Evolutionary conservation across 2,113 vertebrate species (phyloP).

Genomic region (Chionomys nivalis): DNA sequence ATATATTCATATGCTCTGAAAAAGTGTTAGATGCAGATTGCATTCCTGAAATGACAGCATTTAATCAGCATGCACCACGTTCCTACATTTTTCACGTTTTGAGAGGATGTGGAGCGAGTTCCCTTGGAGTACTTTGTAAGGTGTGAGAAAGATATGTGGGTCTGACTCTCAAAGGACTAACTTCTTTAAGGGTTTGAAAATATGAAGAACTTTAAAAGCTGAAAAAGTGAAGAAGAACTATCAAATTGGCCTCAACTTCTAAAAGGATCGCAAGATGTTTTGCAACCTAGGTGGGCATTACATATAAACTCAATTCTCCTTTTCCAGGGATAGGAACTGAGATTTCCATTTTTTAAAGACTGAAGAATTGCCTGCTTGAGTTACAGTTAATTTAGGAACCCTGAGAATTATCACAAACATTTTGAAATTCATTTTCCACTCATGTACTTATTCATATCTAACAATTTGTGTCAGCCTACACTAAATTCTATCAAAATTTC

Average conservation of each 20-base stretch:
- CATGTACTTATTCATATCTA: slow-evolving; percentile 65
- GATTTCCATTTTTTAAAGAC: slow-evolving; percentile 63
- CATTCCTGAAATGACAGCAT: not conserved
- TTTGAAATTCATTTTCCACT: slow-evolving; percentile 58
- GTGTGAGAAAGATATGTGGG: not conserved
- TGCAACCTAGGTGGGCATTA: slow-evolving; percentile 54
- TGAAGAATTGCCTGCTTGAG: slow-evolving; percentile 75
- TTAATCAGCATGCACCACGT: slow-evolving; percentile 38
- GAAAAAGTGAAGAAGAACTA: slow-evolving; percentile 59
- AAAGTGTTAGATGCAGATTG: slow-evolving; percentile 46
- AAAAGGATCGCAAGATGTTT: slow-evolving; percentile 72
- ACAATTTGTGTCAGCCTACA: slow-evolving; percentile 68
- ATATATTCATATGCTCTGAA: slow-evolving; percentile 40
- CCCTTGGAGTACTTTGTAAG: not conserved
- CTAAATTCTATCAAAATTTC: slow-evolving; percentile 60
- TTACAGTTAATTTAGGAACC: slow-evolving; percentile 82
- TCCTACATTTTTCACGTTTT: not conserved
- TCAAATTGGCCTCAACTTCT: slow-evolving; percentile 63
- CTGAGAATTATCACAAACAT: slow-evolving; percentile 72
- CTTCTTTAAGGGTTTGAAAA: slow-evolving; percentile 62
- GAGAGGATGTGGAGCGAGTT: not conserved
- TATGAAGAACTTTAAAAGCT: slow-evolving; percentile 51
- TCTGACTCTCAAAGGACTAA: slow-evolving; percentile 48
- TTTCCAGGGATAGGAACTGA: slow-evolving; percentile 74
- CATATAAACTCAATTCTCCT: slow-evolving; percentile 74